phyloP scores from a whole-genome alignment of 2,113 vertebrate genomes.

The Toxotes chatareus region DNA sequence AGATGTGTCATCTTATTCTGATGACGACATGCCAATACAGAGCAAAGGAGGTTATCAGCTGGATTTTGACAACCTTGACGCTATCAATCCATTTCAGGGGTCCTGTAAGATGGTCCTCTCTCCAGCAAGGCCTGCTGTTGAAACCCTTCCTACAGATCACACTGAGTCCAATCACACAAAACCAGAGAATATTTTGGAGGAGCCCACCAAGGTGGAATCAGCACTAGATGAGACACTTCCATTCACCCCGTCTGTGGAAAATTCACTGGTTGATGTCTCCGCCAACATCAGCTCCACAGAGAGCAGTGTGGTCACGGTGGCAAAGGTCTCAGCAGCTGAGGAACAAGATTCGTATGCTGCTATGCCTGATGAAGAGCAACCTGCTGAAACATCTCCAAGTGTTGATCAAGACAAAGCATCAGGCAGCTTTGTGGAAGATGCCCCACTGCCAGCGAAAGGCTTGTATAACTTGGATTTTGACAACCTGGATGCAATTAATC shows the following conservation, averaged over 20 bases:
- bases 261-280: constrained; percentile 73
- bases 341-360: constrained; percentile 23
- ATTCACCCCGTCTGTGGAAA: constrained; percentile 73
- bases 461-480: constrained; percentile 77
- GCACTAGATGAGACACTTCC: constrained; percentile 82
- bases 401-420: neutral
- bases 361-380: constrained; percentile 41
- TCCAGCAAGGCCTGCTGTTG: constrained; percentile 41
- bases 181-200: constrained; percentile 21
- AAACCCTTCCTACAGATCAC: constrained; percentile 1
- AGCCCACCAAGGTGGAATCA: constrained; percentile 25
- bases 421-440: constrained; percentile 49
- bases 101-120: constrained; percentile 67
- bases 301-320: constrained; percentile 79
- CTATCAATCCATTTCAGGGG: constrained; percentile 70
- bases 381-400: neutral
- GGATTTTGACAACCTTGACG: constrained; percentile 79
- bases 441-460: constrained; percentile 51
- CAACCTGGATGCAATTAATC: constrained; percentile 68
- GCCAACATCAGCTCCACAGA: constrained; percentile 71
- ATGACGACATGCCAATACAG: constrained; percentile 80
- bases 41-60: constrained; percentile 81
- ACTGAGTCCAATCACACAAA: neutral
- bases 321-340: constrained; percentile 13
- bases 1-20: constrained; percentile 69